A percentile compares a stretch with the other conserved stretches of the same genome.
Evolutionary conservation across 2,888 invertebrate species (phyloP).

Genomic region (Gonocerus acuteangulatus): DNA sequence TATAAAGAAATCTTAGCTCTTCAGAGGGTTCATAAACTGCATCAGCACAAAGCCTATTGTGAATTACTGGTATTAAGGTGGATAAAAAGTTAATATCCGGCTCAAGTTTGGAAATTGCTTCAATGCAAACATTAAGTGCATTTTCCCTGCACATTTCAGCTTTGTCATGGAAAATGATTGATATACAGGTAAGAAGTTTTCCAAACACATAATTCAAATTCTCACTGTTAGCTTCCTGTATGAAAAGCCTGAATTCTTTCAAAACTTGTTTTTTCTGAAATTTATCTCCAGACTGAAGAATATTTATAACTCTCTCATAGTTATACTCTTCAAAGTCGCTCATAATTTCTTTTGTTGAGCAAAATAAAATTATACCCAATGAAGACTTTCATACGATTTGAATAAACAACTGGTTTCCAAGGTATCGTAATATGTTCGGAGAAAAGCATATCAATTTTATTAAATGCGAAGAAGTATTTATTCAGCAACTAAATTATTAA

Average conservation of each 20-base stretch:
- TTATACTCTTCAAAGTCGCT: background rate
- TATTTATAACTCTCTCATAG: constrained; percentile 26
- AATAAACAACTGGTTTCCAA: background rate
- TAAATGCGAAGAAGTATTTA: no score
- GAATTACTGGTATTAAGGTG: constrained; percentile 20
- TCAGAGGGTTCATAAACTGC: constrained; percentile 58
- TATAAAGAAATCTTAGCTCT: constrained; percentile 67
- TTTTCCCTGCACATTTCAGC: constrained; percentile 30
- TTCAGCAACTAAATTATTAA: no score
- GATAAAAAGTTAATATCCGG: constrained; percentile 8
- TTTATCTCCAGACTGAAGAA: constrained; percentile 25
- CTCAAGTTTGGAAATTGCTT: background rate
- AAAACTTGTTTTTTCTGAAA: constrained; percentile 26
- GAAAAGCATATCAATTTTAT: no score
- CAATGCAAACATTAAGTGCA: constrained; percentile 1
- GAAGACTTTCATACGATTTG: background rate
- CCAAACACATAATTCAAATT: constrained; percentile 11
- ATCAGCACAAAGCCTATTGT: constrained; percentile 11
- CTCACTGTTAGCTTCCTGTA: background rate
- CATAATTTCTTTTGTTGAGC: background rate
- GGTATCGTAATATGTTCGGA: background rate
- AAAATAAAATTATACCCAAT: background rate
- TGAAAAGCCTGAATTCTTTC: background rate
- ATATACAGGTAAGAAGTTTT: constrained; percentile 27
- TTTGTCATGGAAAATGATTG: constrained; percentile 25